Evolutionary conservation across 2,797 vertebrate genomes (phyloP).

Genomic region (Eidolon dupreanum): DNA sequence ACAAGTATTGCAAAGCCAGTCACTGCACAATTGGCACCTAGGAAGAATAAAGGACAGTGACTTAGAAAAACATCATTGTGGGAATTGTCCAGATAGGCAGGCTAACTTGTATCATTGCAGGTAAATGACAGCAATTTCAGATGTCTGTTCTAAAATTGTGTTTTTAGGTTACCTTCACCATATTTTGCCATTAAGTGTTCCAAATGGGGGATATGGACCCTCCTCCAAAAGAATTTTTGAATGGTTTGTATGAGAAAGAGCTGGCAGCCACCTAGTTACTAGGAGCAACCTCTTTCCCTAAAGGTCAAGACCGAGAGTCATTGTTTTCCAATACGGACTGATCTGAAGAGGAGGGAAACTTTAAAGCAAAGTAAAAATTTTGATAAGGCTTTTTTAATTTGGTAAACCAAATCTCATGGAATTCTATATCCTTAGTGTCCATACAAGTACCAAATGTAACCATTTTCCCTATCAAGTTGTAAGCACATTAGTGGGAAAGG

Average conservation of each 20-base stretch:
- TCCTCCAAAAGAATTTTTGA: not conserved
- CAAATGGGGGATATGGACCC: not conserved
- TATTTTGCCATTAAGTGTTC: not conserved
- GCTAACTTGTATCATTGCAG: not conserved
- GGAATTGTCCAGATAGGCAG: too few species aligned
- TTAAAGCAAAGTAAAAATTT: not conserved
- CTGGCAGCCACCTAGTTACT: not conserved
- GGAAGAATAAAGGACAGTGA: not conserved
- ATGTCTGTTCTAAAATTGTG: not conserved
- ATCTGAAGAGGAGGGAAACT: not conserved
- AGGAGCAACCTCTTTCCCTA: not conserved
- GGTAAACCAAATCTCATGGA: constrained; percentile 8
- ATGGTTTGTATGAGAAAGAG: not conserved
- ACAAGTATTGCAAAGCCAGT: not conserved
- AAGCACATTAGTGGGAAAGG: not conserved
- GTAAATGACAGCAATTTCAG: not conserved
- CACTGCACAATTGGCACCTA: not conserved
- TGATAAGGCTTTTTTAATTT: not conserved
- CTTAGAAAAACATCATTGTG: too few species aligned
- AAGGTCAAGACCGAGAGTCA: not conserved
- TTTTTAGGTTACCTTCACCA: not conserved
- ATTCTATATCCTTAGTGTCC: not conserved
- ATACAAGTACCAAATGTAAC: not conserved
- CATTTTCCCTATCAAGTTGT: not conserved
- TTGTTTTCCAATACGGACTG: not conserved